These are phyloP conservation scores for Lytechinus variegatus DNA, from an alignment of 35 echinoderm and acorn worm species.

Conservation along the genomic window DNA sequence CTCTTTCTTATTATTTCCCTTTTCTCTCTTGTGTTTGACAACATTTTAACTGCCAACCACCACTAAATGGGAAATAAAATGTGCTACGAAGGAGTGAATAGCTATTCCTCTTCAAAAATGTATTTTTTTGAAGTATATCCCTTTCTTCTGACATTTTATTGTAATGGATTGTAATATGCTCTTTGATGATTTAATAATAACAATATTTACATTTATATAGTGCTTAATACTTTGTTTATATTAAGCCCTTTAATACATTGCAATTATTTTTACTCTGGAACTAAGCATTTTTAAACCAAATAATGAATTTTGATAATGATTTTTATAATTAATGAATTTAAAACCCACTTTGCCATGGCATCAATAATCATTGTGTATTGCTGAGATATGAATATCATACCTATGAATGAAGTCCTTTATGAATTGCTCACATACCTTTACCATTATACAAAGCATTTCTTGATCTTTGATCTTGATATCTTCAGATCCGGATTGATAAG, in stretches of 20 bases:
- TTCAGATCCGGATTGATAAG: not conserved
- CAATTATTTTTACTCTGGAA: too few species aligned
- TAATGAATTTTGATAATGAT: too few species aligned
- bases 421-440: not conserved
- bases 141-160: not conserved
- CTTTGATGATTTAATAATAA: not conserved
- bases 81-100: too few species aligned
- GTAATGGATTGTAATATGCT: not conserved
- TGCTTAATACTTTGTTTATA: too few species aligned
- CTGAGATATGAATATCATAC: not conserved
- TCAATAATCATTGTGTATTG: not conserved
- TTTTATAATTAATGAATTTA: too few species aligned
- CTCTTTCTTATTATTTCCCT: too few species aligned
- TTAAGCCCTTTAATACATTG: too few species aligned
- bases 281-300: too few species aligned
- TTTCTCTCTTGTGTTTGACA: too few species aligned
- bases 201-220: not conserved
- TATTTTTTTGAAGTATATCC: not conserved
- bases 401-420: not conserved
- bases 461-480: conserved; percentile 11
- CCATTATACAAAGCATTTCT: not conserved
- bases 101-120: too few species aligned
- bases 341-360: not conserved
- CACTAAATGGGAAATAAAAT: too few species aligned
- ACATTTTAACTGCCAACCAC: too few species aligned